Conservation (phyloP, 23 tunicate species). For the Corella eumyota region DNA sequence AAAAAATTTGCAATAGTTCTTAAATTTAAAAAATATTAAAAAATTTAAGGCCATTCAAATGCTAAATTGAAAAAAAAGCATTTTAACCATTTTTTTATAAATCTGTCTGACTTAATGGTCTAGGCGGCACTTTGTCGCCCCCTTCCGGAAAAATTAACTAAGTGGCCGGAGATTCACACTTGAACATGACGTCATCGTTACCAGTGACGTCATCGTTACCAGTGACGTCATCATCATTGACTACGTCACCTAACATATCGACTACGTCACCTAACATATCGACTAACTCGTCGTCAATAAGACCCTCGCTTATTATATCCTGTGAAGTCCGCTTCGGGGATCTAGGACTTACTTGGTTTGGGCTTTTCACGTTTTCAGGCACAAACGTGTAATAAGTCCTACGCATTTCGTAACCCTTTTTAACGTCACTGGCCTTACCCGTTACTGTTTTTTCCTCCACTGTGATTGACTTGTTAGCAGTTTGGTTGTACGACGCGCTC, state of each 20-base stretch:
- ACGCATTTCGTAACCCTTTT: constrained; percentile 3
- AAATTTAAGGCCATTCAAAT: too few species aligned
- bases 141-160: not conserved
- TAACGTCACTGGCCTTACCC: constrained; percentile 14
- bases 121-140: not conserved
- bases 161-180: not conserved
- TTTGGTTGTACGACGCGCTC: not conserved
- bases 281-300: constrained; percentile 25
- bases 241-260: constrained; percentile 6
- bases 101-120: too few species aligned
- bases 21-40: too few species aligned
- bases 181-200: not conserved
- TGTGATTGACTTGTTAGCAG: not conserved
- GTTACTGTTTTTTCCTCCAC: constrained; percentile 5
- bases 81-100: too few species aligned
- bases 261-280: constrained; percentile 29
- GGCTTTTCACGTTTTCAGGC: not conserved
- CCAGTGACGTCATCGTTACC: not conserved
- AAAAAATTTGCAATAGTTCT: too few species aligned
- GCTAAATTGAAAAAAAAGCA: too few species aligned
- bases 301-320: not conserved
- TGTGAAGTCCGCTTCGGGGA: constrained; percentile 4
- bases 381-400: constrained; percentile 9
- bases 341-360: too few species aligned
- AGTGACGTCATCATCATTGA: constrained; percentile 5